Conservation (phyloP, 2,113 vertebrate genomes). For the Madoqua kirkii region DNA sequence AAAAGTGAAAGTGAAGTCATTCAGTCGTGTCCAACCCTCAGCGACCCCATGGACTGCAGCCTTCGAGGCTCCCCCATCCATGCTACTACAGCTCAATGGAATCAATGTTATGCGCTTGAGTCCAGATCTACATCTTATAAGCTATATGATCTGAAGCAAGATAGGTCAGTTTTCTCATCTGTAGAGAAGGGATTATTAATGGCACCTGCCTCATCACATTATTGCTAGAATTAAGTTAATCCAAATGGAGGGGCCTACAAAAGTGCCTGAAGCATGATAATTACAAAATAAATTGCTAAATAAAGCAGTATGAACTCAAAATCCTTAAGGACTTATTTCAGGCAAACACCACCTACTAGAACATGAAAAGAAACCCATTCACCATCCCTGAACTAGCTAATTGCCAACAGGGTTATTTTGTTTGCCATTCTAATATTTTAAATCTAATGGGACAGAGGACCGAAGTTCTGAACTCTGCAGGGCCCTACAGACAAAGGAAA, state of each 20-base stretch:
- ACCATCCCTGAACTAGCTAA: background rate
- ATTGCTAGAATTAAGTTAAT: constrained; percentile 11
- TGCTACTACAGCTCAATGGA: background rate
- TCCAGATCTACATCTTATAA: background rate
- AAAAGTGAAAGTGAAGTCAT: no score
- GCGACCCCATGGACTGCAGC: no score
- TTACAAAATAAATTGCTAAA: constrained; percentile 6
- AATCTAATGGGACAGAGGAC: background rate
- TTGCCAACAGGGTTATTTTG: background rate
- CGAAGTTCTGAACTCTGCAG: background rate
- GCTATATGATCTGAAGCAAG: background rate
- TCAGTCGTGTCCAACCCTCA: no score
- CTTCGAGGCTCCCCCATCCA: no score
- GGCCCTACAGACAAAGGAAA: background rate
- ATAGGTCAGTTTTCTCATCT: background rate
- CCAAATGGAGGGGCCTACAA: background rate
- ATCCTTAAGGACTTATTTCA: background rate
- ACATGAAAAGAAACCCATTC: background rate
- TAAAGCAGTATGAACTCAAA: background rate
- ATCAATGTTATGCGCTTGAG: background rate
- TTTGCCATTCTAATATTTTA: background rate
- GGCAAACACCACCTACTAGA: background rate
- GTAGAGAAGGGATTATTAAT: background rate
- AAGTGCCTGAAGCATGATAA: background rate
- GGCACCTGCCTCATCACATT: background rate